Evolutionary conservation across 2,888 invertebrate genomes (phyloP), one percentile per base, ranked within the genome.

Genomic region (Zaprionus bogoriensis): DNA sequence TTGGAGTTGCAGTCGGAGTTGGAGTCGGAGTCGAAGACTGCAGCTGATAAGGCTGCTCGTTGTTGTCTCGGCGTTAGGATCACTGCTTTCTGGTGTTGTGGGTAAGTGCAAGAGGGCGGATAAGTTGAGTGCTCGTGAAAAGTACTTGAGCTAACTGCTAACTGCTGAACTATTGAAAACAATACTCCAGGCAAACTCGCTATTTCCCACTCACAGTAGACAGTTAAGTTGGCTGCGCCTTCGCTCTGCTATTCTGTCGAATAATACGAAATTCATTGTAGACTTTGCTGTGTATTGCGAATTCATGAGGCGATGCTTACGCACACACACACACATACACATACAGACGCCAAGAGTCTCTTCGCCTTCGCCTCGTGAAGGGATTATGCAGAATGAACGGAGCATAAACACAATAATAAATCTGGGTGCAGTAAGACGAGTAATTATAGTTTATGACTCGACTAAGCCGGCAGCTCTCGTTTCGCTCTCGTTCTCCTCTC

Each of bases 41-140:
- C 53, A 62, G 46, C 59, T 77, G 32, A 38, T 77, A 53, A 59
- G 77, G 48, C 58, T 79, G 51, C 39, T 82, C 27, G 74, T 61
- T 47, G 46, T 63, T 54, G 57, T 72, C 61, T 42, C 51, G 23
- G 59, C 77, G 28, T 72, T 79, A 62, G 74, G 64, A 68, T 59
- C 77, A 22, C 74, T 63, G 32, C 52, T 60, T 42, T 57, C 42
- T 28, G 59, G 44, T 59, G 72, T 50, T 36, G 51, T 60, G 23
- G 60, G 83, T 79, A 60, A 82, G 82, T 81, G 7, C 2, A 22
- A 19, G 1, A 5, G 30, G 4, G 4, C 4, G 2, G 28, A 1
- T 2, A 30, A 30, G 5, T 12, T 30, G 4, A 30, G 1, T n/a
- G n/a, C n/a, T n/a, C n/a, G n/a, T n/a, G n/a, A n/a, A n/a, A n/a